Evolutionary conservation across 2,888 invertebrate genomes (phyloP).

Genomic region (Lutraria lutraria): DNA sequence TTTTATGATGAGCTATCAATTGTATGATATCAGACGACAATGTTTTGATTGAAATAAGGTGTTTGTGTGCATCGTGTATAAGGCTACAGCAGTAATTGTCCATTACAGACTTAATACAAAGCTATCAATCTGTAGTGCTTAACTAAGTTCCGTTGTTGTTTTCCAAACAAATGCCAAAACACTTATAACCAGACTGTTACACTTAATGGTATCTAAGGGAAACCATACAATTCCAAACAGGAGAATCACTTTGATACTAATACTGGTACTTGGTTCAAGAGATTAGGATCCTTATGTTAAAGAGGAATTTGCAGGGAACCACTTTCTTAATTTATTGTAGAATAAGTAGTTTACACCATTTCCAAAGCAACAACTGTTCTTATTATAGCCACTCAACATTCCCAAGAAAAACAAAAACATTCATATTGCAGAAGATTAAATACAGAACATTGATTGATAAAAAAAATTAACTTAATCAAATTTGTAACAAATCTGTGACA

Average conservation of each 20-base stretch:
- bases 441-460: neutral
- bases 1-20: neutral
- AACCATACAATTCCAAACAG: neutral
- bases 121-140: neutral
- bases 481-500: neutral
- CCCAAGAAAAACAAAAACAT: neutral
- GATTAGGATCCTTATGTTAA: neutral
- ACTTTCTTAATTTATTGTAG: slow-evolving; percentile 2
- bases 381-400: neutral
- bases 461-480: neutral
- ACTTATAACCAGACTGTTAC: neutral
- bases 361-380: neutral
- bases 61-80: neutral
- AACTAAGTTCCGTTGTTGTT: slow-evolving; percentile 3
- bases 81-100: neutral
- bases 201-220: neutral
- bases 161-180: neutral
- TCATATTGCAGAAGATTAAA: neutral
- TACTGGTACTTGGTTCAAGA: neutral
- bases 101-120: neutral
- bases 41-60: neutral
- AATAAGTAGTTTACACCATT: slow-evolving; percentile 13
- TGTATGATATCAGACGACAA: neutral
- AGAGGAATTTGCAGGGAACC: slow-evolving; percentile 22
- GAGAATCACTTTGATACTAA: slow-evolving; percentile 5